Percentiles rank a stretch among this genome's conserved stretches.
phyloP scores from a whole-genome alignment of 2,888 invertebrate species.

The Palloptera scutellata region DNA sequence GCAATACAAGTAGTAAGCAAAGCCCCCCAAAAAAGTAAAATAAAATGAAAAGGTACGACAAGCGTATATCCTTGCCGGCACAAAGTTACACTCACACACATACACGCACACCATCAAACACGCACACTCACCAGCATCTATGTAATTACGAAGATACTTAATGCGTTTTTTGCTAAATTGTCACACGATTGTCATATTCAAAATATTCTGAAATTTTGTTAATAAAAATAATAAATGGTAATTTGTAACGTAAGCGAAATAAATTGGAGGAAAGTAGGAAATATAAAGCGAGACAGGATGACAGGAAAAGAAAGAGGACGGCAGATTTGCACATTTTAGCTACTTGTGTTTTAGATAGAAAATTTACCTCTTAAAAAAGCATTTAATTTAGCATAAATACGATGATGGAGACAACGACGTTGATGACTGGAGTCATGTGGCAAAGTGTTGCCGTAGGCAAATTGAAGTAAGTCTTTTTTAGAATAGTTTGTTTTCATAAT shows the following conservation, averaged over 20 bases:
- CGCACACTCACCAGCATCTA: slow-evolving; percentile 1
- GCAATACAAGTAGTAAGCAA: not conserved
- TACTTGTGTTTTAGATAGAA: too few species aligned
- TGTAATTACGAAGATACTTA: slow-evolving; percentile 5
- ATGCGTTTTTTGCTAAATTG: slow-evolving; percentile 19
- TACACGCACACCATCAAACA: not conserved
- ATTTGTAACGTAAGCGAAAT: slow-evolving; percentile 12
- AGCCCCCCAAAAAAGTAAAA: not conserved
- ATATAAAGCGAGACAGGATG: too few species aligned
- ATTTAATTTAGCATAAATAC: too few species aligned
- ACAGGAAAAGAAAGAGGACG: too few species aligned
- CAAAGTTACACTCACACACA: slow-evolving; percentile 5
- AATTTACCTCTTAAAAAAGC: too few species aligned
- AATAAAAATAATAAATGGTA: slow-evolving; percentile 16
- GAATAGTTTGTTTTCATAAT: too few species aligned
- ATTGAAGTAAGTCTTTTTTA: too few species aligned
- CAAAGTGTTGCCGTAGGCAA: too few species aligned
- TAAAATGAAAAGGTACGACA: not conserved
- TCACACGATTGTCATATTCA: slow-evolving; percentile 31
- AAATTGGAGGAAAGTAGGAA: not conserved
- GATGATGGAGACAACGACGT: too few species aligned
- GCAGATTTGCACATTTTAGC: too few species aligned
- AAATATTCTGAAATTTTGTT: slow-evolving; percentile 18
- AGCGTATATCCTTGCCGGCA: not conserved
- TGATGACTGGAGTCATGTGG: too few species aligned